These are phyloP conservation scores for Ciconia maguari DNA, from an alignment of 2,113 vertebrate genomes.

Conservation along the genomic window DNA sequence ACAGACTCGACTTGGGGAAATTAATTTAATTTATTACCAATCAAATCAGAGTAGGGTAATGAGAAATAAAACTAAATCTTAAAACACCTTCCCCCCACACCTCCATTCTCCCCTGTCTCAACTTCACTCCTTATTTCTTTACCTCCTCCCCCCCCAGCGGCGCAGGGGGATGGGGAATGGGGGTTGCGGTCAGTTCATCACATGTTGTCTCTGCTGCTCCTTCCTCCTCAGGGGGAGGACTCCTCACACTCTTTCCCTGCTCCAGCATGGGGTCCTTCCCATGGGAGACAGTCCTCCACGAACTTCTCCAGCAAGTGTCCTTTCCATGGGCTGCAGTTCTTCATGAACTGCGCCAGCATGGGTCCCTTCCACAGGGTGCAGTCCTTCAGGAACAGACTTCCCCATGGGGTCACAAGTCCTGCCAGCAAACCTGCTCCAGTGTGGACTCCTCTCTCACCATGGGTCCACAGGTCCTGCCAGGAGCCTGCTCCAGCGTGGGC, in stretches of 20 bases:
- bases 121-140: neutral
- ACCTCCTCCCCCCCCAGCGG: neutral
- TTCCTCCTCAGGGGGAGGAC: neutral
- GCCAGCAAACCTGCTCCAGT: neutral
- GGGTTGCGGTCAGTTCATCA: neutral
- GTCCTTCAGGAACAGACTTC: neutral
- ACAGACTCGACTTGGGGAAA: neutral
- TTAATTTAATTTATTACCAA: neutral
- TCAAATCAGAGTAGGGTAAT: neutral
- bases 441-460: no score
- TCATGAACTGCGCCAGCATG: neutral
- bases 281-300: neutral
- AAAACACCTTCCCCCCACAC: neutral
- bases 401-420: no score
- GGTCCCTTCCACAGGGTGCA: neutral
- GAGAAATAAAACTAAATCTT: neutral
- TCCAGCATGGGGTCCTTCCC: neutral
- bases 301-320: neutral
- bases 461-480: neutral
- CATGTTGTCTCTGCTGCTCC: neutral
- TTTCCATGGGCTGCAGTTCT: neutral
- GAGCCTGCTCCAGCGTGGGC: neutral
- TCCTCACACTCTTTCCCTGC: neutral
- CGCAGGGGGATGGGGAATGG: neutral
- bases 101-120: neutral